phyloP scores from a whole-genome alignment of 1,140 invertebrate species.

The Cydia pomonella region DNA sequence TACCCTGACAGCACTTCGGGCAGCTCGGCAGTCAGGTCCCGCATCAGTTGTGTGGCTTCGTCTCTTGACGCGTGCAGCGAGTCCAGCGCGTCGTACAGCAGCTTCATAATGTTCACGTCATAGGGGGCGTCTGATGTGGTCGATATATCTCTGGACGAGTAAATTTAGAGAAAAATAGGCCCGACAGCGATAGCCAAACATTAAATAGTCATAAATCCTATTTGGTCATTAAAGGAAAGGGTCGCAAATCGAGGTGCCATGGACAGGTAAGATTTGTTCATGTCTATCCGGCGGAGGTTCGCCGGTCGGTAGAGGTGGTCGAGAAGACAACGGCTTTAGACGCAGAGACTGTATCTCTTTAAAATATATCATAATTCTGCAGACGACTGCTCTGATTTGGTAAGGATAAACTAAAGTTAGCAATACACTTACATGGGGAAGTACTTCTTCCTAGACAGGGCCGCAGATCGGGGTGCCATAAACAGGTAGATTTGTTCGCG shows the following conservation, averaged over 20 bases:
- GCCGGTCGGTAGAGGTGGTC: constrained; percentile 8
- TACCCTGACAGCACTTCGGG: constrained; percentile 67
- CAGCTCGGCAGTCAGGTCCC: constrained; percentile 53
- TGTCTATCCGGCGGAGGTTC: constrained; percentile 44
- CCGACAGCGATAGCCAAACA: too few relatives aligned
- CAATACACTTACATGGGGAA: constrained; percentile 62
- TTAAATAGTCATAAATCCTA: too few relatives aligned
- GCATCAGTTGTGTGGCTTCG: constrained; percentile 58
- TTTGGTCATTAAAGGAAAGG: too few relatives aligned
- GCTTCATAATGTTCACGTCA: constrained; percentile 64
- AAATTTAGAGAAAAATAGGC: too few relatives aligned
- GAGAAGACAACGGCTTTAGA: constrained; percentile 58
- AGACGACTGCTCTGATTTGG: too few relatives aligned
- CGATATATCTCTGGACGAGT: not conserved
- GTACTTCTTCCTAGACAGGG: constrained; percentile 53
- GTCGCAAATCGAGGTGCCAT: constrained; percentile 50
- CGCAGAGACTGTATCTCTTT: constrained; percentile 60
- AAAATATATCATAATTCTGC: too few relatives aligned
- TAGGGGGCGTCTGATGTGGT: constrained; percentile 3
- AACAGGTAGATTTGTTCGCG: constrained; percentile 54
- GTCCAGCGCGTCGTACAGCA: constrained; percentile 65
- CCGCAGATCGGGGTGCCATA: constrained; percentile 44
- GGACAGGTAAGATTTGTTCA: constrained; percentile 53
- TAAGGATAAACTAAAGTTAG: not conserved
- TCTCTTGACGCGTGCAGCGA: constrained; percentile 63